These are phyloP conservation scores for Gymnarchus niloticus DNA, from an alignment of 2,113 vertebrate species.

Conservation along the genomic window DNA sequence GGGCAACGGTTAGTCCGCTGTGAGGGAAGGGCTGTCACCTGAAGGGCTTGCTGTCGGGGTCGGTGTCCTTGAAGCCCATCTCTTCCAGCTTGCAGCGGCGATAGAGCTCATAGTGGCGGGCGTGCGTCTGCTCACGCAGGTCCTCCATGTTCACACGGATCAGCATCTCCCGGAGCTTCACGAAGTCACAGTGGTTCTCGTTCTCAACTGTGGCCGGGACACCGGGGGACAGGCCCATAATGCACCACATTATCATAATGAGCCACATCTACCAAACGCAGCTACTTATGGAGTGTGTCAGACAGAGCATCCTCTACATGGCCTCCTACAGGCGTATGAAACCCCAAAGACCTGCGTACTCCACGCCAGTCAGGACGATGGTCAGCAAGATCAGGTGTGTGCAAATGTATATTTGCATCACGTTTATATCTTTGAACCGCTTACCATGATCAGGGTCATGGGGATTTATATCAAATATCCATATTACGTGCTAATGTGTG, in stretches of 20 bases:
- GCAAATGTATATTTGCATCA: too few relatives aligned
- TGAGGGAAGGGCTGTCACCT: slow-evolving; percentile 60
- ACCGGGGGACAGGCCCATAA: not conserved
- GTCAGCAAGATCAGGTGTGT: too few relatives aligned
- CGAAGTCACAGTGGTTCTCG: slow-evolving; percentile 94
- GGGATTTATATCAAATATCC: too few relatives aligned
- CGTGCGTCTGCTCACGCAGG: slow-evolving; percentile 92
- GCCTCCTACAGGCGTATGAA: not conserved
- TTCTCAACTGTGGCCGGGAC: slow-evolving; percentile 77
- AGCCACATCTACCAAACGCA: too few relatives aligned
- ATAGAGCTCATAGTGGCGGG: slow-evolving; percentile 94
- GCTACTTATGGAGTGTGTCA: too few relatives aligned
- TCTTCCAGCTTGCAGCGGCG: slow-evolving; percentile 96
- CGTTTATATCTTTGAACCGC: too few relatives aligned
- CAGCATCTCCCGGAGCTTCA: slow-evolving; percentile 96
- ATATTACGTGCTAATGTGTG: too few relatives aligned
- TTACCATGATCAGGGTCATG: too few relatives aligned
- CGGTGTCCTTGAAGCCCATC: slow-evolving; percentile 98
- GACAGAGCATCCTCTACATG: too few relatives aligned
- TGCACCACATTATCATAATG: too few relatives aligned
- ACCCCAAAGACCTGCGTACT: not conserved
- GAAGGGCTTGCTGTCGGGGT: slow-evolving; percentile 96
- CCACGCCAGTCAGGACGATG: too few relatives aligned
- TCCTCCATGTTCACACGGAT: slow-evolving; percentile 99
- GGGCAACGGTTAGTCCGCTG: not conserved